A percentile compares a stretch with the other conserved stretches of the same genome.
Evolutionary conservation across 2,113 vertebrate species (phyloP).

Genomic region (Thalassoma bifasciatum): DNA sequence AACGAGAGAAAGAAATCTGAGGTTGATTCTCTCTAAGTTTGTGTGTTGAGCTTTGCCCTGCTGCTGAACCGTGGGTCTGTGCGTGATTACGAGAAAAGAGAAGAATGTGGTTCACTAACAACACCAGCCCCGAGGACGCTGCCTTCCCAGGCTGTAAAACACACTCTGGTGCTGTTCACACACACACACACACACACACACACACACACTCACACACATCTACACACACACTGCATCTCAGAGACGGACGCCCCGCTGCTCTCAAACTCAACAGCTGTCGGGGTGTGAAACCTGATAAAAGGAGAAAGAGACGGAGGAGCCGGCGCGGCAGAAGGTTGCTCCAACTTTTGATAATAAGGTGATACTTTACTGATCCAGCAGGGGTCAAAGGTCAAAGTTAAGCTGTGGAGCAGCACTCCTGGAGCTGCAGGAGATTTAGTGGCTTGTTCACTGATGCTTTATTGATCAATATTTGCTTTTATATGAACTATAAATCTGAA

Average conservation of each 20-base stretch:
- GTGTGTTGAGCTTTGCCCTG: constrained; percentile 43
- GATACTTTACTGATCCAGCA: constrained; percentile 52
- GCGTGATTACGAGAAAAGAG: constrained; percentile 63
- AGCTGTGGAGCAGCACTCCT: constrained; percentile 1
- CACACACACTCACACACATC: constrained; percentile 9
- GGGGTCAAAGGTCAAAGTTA: constrained; percentile 54
- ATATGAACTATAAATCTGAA: not conserved
- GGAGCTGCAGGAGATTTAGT: constrained; percentile 34
- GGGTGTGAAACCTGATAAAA: constrained; percentile 71
- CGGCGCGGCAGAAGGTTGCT: not conserved
- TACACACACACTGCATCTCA: not conserved
- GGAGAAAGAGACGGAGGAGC: constrained; percentile 27
- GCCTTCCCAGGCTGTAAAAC: constrained; percentile 72
- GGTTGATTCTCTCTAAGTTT: constrained; percentile 23
- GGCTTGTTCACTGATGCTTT: constrained; percentile 19
- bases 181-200: constrained; percentile 18
- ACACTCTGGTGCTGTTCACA: constrained; percentile 50
- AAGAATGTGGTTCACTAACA: constrained; percentile 70
- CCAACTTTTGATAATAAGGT: constrained; percentile 63
- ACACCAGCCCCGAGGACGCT: constrained; percentile 49
- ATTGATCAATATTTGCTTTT: constrained; percentile 34
- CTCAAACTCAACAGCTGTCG: constrained; percentile 65
- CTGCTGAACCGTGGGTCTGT: constrained; percentile 67
- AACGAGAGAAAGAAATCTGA: constrained; percentile 61
- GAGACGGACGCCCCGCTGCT: constrained; percentile 43